phyloP scores from a whole-genome alignment of 2,113 vertebrate species.

The Oryzias curvinotus region DNA sequence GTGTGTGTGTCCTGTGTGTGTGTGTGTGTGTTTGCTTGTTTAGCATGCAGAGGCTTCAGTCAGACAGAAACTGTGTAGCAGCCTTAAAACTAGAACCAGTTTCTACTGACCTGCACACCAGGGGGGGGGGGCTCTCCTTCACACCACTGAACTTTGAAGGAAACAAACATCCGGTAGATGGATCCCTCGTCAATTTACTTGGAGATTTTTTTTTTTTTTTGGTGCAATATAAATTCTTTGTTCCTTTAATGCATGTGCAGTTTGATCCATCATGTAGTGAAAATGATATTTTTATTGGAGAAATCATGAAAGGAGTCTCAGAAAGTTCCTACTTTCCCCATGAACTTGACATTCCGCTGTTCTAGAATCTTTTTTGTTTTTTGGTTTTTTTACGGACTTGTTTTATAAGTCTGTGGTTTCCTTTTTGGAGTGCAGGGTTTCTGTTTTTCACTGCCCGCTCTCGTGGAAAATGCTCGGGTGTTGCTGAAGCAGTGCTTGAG shows the following conservation, averaged over 20 bases:
- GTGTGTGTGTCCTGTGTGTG: conserved; percentile 37
- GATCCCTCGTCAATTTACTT: conserved; percentile 72
- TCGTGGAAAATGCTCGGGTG: conserved; percentile 69
- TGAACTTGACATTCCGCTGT: conserved; percentile 86
- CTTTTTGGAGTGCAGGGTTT: conserved; percentile 39
- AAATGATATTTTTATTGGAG: conserved; percentile 79
- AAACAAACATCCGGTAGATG: conserved; percentile 45
- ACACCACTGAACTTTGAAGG: conserved; percentile 52
- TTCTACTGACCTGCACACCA: conserved; percentile 59
- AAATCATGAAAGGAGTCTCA: conserved; percentile 44
- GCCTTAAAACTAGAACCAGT: conserved; percentile 70
- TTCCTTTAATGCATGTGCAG: conserved; percentile 91
- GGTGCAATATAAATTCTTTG: conserved; percentile 97
- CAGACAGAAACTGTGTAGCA: conserved; percentile 72
- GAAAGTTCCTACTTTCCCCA: conserved; percentile 71
- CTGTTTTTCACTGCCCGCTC: conserved; percentile 68
- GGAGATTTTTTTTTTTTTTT: conserved; percentile 83
- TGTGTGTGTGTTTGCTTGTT: conserved; percentile 18
- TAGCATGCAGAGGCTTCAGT: conserved; percentile 62
- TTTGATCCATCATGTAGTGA: conserved; percentile 86
- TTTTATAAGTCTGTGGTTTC: conserved; percentile 93
- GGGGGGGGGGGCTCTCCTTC: conserved; percentile 54
- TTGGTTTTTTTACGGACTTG: conserved; percentile 91
- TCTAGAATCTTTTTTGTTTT: no score
- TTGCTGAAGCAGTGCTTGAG: conserved; percentile 5